Percentiles rank a stretch among this genome's conserved stretches.
Evolutionary conservation across 1,140 invertebrate genomes (phyloP).

Genomic region (Drosophila tani): DNA sequence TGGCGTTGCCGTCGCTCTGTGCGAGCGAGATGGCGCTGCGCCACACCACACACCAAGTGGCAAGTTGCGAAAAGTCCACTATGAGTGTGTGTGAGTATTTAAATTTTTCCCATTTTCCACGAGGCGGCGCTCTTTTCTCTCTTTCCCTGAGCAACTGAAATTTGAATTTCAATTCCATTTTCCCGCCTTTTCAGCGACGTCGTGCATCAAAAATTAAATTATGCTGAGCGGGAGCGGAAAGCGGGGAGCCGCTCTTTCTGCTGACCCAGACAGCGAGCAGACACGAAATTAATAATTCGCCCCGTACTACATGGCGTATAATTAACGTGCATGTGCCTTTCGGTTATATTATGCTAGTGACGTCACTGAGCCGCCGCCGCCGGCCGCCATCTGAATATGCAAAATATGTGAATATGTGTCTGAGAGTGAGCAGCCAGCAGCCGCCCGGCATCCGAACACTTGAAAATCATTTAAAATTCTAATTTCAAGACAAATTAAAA

Average conservation of each 20-base stretch:
- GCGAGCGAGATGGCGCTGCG: slow-evolving; percentile 46
- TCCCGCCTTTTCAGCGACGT: slow-evolving; percentile 43
- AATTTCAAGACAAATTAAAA: slow-evolving; percentile 83
- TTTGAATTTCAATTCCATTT: slow-evolving; percentile 79
- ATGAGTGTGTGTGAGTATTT: slow-evolving; percentile 62
- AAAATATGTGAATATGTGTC: slow-evolving; percentile 43
- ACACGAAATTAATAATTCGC: slow-evolving; percentile 80
- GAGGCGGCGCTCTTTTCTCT: slow-evolving; percentile 29
- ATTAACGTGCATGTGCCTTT: slow-evolving; percentile 79
- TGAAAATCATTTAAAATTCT: slow-evolving; percentile 79
- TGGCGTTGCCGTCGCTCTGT: slow-evolving; percentile 38
- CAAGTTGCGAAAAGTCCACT: slow-evolving; percentile 41
- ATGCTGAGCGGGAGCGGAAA: slow-evolving; percentile 70
- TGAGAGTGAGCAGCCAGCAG: slow-evolving; percentile 2
- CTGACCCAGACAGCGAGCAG: slow-evolving; percentile 80
- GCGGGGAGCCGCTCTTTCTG: slow-evolving; percentile 42
- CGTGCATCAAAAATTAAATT: slow-evolving; percentile 79
- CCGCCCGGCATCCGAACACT: slow-evolving; percentile 28
- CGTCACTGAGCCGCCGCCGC: slow-evolving; percentile 56
- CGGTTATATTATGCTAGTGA: slow-evolving; percentile 74
- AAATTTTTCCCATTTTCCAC: slow-evolving; percentile 78
- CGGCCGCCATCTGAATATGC: slow-evolving; percentile 61
- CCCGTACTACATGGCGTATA: slow-evolving; percentile 78
- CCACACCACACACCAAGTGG: slow-evolving; percentile 23
- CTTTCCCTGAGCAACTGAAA: slow-evolving; percentile 59